Base-by-base conservation (phyloP, 2,888 invertebrate genomes). In the Notodonta dromedarius region DNA sequence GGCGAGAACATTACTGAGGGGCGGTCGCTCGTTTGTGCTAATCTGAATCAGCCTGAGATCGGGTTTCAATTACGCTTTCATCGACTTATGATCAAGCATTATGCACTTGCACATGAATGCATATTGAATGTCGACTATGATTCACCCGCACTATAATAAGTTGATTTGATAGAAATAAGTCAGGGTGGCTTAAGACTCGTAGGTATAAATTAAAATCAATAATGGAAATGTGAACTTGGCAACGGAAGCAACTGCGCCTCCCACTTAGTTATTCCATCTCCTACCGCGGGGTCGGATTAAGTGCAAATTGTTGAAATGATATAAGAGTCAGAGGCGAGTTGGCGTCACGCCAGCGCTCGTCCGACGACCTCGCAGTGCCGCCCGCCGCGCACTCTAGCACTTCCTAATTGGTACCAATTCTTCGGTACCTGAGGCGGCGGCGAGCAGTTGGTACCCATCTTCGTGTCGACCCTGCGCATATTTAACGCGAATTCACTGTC, bases 251-350 rank as follows among this genome's bases (percentile, higher is more conserved):
- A 46, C 58, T 56, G 14, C 50, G 57, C 48, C 51, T 53, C 56
- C 52, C 42, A 46, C 46, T 12, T 60, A 55, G 57, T 62, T 66
- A 63, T 64, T 62, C 39, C 58, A 69, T 68, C 65, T 67, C 65
- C 67, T 61, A 58, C 64, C 55, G 40, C 58, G 70, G 69, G 70
- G 71, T 67, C 55, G 58, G 70, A 71, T 78, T 76, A 77, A 80
- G 83, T 83, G 83, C 80, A 82, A 88, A 85, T 85, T 84, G 83
- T 80, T 83, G 71, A 80, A 85, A 84, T 83, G 83, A 83, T 83
- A 85, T 83, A 82, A 83, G 82, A 83, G 81, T 79, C 69, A 71
- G 72, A 69, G 74, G 76, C 73, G 67, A 75, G 75, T 78, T 89
- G 90, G 90, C 86, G 55, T 60, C 42, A 56, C 69, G 88, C 89